Evolutionary conservation across 2,113 vertebrate genomes (phyloP), one percentile per base, ranked within the genome.

Genomic region (Smithornis capensis): DNA sequence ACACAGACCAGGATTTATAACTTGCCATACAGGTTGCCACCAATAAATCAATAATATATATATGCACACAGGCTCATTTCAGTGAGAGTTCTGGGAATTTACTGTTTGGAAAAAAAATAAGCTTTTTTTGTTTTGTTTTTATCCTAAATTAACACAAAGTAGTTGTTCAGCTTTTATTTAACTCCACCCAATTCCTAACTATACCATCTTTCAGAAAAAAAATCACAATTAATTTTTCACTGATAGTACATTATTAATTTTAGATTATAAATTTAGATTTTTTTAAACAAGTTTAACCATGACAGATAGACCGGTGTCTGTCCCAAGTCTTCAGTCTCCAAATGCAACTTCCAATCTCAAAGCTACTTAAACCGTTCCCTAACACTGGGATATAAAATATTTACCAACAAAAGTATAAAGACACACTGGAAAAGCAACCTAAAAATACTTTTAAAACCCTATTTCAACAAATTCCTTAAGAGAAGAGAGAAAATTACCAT

Each of bases 391-490:
- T 80, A 91, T 92, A 78, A 92, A 96, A 95, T 92, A 95, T 96
- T 95, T 92, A 96, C 95, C 80, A 95, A 81, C 55, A 86, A 70
- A 90, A 92, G 31, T 70, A 94, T 62, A 90, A 95, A 88, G 37
- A 78, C 25, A 49, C 23, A 49, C 50, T 47, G 53, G 79, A 96
- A 91, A 93, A 76, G 31, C 65, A 90, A 69, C 65, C 90, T 89
- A 93, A 80, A 95, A 96, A 90, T 90, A 90, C 53, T 87, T 74
- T 8, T 21, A 87, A 95, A 97, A 62, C 80, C 76, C 78, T 93
- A 81, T 89, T 95, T 67, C 90, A 94, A 78, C 56, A 27, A 53
- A 82, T 78, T 91, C 88, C 83, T 90, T 71, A 49, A 88, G 68
- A 92, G 69, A 80, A 14, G 33, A 62, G 56, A 59, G 83, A 91